Evolutionary conservation across 2,113 vertebrate species (phyloP).

Genomic region (Carassius gibelio): DNA sequence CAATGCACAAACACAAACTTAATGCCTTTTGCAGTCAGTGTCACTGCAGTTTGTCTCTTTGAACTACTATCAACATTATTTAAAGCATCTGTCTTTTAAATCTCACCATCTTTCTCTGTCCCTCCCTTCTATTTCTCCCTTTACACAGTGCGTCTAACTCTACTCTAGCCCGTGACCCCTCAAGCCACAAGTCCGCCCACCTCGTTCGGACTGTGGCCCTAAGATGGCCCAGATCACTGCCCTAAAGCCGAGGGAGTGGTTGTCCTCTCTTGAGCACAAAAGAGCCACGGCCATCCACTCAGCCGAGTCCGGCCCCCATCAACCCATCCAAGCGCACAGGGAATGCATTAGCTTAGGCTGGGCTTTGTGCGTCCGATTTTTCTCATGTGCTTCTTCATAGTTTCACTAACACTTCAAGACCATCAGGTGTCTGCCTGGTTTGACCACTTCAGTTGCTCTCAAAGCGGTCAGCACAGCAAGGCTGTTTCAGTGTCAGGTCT

Average conservation of each 20-base stretch:
- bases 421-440: slow-evolving; percentile 73
- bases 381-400: slow-evolving; percentile 76
- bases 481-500: slow-evolving; percentile 52
- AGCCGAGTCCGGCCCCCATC: slow-evolving; percentile 76
- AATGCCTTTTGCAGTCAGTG: slow-evolving; percentile 54
- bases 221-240: not conserved
- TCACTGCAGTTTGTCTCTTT: slow-evolving; percentile 58
- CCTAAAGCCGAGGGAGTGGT: slow-evolving; percentile 80
- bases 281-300: slow-evolving; percentile 74
- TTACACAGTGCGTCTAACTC: slow-evolving; percentile 68
- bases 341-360: slow-evolving; percentile 84
- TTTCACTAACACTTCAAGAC: slow-evolving; percentile 73
- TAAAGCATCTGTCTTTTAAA: slow-evolving; percentile 38
- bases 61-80: slow-evolving; percentile 71
- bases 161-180: slow-evolving; percentile 77
- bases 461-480: slow-evolving; percentile 24
- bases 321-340: slow-evolving; percentile 88
- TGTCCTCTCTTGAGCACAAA: slow-evolving; percentile 80
- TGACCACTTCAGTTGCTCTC: slow-evolving; percentile 63
- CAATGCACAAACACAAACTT: slow-evolving; percentile 35
- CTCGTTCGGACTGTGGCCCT: slow-evolving; percentile 74
- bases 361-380: slow-evolving; percentile 62
- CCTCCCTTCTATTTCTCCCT: slow-evolving; percentile 81
- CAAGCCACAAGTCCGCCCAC: slow-evolving; percentile 84
- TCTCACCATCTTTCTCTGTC: slow-evolving; percentile 21